Conservation (phyloP, 2,888 invertebrate species). For the Adelphocoris suturalis region DNA sequence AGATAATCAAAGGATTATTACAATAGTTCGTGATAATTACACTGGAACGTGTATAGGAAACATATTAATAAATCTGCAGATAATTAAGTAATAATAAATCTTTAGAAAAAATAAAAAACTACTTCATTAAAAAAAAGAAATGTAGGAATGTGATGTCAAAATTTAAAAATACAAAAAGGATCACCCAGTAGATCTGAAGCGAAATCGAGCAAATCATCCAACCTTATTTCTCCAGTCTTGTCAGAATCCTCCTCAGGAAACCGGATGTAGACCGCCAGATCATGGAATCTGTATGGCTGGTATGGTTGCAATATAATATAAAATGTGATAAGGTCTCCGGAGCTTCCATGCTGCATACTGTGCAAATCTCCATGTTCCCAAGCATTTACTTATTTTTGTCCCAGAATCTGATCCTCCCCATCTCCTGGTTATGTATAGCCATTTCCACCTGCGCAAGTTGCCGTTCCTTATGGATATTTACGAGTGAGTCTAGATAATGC, state of each 20-base stretch:
- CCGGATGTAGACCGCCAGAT: not conserved
- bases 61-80: too few relatives aligned
- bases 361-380: not conserved
- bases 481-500: not conserved
- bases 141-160: too few relatives aligned
- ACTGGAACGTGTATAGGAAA: too few relatives aligned
- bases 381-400: not conserved
- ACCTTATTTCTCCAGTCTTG: not conserved
- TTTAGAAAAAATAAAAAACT: too few relatives aligned
- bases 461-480: not conserved
- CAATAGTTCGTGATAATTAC: too few relatives aligned
- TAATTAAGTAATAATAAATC: too few relatives aligned
- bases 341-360: not conserved
- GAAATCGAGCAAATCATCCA: not conserved
- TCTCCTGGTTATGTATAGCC: not conserved
- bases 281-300: not conserved
- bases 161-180: too few relatives aligned
- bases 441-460: not conserved
- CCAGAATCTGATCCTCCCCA: not conserved
- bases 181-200: too few relatives aligned
- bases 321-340: not conserved
- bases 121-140: too few relatives aligned
- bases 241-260: not conserved
- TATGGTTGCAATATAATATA: not conserved
- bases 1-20: too few relatives aligned